These are phyloP conservation scores for Pyrgus malvae DNA, from an alignment of 2,888 invertebrate species.

Conservation along the genomic window DNA sequence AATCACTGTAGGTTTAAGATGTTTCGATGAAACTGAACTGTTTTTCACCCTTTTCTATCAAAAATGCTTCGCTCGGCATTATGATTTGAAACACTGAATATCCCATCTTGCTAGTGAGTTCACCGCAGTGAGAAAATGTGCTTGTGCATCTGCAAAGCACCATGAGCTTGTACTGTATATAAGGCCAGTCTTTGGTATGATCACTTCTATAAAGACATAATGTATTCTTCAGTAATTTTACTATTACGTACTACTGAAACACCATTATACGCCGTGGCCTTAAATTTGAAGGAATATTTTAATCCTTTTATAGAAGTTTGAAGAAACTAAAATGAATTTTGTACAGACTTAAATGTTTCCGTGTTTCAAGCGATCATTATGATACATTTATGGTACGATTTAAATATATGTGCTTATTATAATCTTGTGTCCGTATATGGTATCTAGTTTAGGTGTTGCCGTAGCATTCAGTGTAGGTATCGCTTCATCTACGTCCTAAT, in stretches of 20 bases:
- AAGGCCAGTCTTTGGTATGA: slow-evolving; percentile 65
- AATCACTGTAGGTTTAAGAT: slow-evolving; percentile 51
- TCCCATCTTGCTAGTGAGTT: slow-evolving; percentile 15
- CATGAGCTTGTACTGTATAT: slow-evolving; percentile 55
- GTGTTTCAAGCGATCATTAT: slow-evolving; percentile 50
- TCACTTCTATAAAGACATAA: slow-evolving; percentile 55
- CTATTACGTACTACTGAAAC: slow-evolving; percentile 77
- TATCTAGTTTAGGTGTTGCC: slow-evolving; percentile 70
- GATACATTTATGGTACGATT: slow-evolving; percentile 52
- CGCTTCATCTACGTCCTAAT: slow-evolving; percentile 70
- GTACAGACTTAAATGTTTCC: slow-evolving; percentile 60
- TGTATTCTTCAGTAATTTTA: slow-evolving; percentile 59
- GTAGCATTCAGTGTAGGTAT: slow-evolving; percentile 64
- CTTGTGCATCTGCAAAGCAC: slow-evolving; percentile 37
- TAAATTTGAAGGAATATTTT: slow-evolving; percentile 77
- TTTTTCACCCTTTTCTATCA: slow-evolving; percentile 33
- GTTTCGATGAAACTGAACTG: slow-evolving; percentile 31
- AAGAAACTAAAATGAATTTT: slow-evolving; percentile 55
- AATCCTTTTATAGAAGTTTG: slow-evolving; percentile 63
- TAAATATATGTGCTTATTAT: slow-evolving; percentile 58
- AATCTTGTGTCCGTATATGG: slow-evolving; percentile 54
- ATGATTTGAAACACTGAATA: slow-evolving; percentile 35
- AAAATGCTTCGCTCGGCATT: slow-evolving; percentile 45
- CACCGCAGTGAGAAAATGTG: slow-evolving; percentile 23
- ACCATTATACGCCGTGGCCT: slow-evolving; percentile 82